Conservation (phyloP, 2,113 vertebrate genomes). For the Tragelaphus imberbis region DNA sequence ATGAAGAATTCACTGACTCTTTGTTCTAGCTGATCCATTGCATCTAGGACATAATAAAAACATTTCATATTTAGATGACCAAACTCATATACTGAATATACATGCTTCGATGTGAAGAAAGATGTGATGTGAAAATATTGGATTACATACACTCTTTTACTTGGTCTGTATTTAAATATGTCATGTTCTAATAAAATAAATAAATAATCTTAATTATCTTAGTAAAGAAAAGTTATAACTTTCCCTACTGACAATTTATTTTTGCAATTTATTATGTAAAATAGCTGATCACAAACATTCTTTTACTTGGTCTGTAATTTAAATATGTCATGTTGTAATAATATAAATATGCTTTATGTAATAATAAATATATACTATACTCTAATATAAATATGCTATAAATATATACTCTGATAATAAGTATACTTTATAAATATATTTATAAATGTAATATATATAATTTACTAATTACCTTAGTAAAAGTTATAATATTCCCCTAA, state of each 20-base stretch:
- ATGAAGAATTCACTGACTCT: conserved; percentile 97
- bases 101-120: background rate
- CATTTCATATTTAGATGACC: conserved; percentile 36
- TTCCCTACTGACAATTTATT: background rate
- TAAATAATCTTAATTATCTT: background rate
- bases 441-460: background rate
- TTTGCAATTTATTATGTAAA: background rate
- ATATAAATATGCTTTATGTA: background rate
- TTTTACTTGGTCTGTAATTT: background rate
- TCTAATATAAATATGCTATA: background rate
- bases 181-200: background rate
- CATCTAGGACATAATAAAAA: conserved; percentile 85
- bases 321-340: background rate
- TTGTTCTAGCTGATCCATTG: conserved; percentile 98
- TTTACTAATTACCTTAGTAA: background rate
- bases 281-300: background rate
- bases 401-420: background rate
- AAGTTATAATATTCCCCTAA: background rate
- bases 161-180: background rate
- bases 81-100: conserved; percentile 22
- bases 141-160: background rate
- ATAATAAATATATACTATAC: background rate
- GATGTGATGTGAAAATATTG: background rate
- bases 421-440: background rate
- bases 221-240: background rate